A percentile compares a stretch with the other conserved stretches of the same genome.
Evolutionary conservation across 2,888 invertebrate genomes (phyloP).

Genomic region (Tenthredo distinguenda): DNA sequence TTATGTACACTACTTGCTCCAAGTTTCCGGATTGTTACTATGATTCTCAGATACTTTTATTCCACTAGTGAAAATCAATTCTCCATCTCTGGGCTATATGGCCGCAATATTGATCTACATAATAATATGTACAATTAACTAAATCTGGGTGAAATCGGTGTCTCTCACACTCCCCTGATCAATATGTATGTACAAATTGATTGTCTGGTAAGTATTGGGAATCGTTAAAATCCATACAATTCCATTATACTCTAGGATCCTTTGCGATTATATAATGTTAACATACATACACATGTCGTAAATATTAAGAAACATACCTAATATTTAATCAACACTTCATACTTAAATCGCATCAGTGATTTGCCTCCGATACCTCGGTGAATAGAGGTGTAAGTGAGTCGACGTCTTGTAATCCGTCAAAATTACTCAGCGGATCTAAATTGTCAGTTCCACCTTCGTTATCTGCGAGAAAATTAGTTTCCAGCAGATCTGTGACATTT

Average conservation of each 20-base stretch:
- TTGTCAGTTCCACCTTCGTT: constrained; percentile 71
- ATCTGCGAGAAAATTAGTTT: constrained; percentile 69
- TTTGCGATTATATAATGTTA: constrained; percentile 6
- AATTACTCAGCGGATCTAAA: constrained; percentile 73
- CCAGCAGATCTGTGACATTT: constrained; percentile 73
- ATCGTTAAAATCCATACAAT: background rate
- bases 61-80: background rate
- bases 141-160: background rate
- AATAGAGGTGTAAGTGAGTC: constrained; percentile 75
- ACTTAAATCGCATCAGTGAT: constrained; percentile 67
- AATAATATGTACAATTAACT: background rate
- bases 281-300: constrained; percentile 17
- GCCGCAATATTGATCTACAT: background rate
- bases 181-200: constrained; percentile 4
- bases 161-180: background rate
- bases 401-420: constrained; percentile 75
- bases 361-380: constrained; percentile 74
- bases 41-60: background rate
- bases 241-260: constrained; percentile 34
- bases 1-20: background rate
- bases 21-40: background rate
- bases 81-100: background rate
- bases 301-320: constrained; percentile 39
- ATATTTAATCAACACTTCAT: constrained; percentile 16
- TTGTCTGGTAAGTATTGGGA: background rate